Evolutionary conservation across 2,888 invertebrate species (phyloP).

Genomic region (Oscheius sp.): DNA sequence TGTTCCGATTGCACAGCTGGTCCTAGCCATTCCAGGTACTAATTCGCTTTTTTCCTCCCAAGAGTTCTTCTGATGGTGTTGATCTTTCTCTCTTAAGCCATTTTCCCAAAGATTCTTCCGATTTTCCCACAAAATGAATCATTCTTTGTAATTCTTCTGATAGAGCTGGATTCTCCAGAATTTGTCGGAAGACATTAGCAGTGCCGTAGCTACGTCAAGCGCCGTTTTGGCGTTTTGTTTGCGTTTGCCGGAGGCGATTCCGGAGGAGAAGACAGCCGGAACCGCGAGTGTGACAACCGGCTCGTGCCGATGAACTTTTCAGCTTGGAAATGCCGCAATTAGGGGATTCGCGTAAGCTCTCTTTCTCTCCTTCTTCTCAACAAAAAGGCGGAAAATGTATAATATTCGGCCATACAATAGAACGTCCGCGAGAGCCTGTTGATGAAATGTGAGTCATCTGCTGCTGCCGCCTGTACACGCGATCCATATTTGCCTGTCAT

Average conservation of each 20-base stretch:
- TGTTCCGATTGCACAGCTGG: neutral
- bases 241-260: conserved; percentile 26
- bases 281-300: conserved; percentile 1
- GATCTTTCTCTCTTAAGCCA: neutral
- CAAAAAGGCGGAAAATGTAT: neutral
- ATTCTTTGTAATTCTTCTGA: neutral
- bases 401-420: neutral
- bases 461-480: conserved; percentile 3
- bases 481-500: conserved; percentile 11
- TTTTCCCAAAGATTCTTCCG: neutral
- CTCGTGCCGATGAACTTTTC: neutral
- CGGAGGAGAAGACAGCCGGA: conserved; percentile 19
- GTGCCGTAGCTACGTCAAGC: conserved; percentile 16
- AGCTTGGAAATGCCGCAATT: no score
- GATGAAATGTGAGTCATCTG: conserved; percentile 24
- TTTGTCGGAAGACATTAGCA: neutral
- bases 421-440: neutral
- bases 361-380: conserved; percentile 1
- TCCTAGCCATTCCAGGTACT: neutral
- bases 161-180: neutral
- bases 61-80: neutral
- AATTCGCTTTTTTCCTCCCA: neutral
- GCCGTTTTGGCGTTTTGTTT: conserved; percentile 25
- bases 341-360: no score
- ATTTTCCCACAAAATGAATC: neutral